Base-by-base conservation (phyloP, 2,888 invertebrate species). In the Trypoxylon attenuatum region DNA sequence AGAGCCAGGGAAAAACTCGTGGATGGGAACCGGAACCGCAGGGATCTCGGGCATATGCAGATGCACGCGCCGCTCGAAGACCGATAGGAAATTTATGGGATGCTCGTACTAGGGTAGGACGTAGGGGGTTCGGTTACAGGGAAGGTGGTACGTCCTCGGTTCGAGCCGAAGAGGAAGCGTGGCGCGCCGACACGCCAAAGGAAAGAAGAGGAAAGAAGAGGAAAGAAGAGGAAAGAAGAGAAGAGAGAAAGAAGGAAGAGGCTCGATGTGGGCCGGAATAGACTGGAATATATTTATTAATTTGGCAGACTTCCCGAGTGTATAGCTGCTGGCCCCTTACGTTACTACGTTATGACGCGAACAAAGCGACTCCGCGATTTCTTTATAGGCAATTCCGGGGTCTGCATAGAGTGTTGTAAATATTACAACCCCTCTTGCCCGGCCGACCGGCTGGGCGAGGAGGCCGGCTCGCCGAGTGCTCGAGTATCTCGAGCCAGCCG, bases 311-410 rank as follows among this genome's bases (percentile, higher is more conserved):
- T 71, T 84, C 84, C 85, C 84, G 79, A 73, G 73, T 78, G 79
- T 82, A 79, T 80, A 81, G 82, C 79, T 76, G 71, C 77, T 77
- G 76, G 77, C 79, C 77, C 77, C 79, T 83, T 83, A 81, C 82
- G 81, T 85, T 83, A 83, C 84, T 82, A 82, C 82, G 85, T 86
- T 85, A 86, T 86, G 84, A 84, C 83, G 83, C 84, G 86, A 85
- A 86, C 85, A 85, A 85, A 86, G 84, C 83, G 83, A 84, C 79
- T 82, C 77, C 76, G 76, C 83, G 82, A 85, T 86, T 86, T 86
- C 85, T 85, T 85, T 86, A 85, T 86, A 85, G 86, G 85, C 87
- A 86, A 86, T 86, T 86, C 83, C 84, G 79, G 80, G 80, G 73
- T 80, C 82, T 80, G 81, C 81, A 79, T 80, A 77, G 80, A 80